Evolutionary conservation across 2,113 vertebrate genomes (phyloP).

Genomic region (Pygoscelis adeliae): DNA sequence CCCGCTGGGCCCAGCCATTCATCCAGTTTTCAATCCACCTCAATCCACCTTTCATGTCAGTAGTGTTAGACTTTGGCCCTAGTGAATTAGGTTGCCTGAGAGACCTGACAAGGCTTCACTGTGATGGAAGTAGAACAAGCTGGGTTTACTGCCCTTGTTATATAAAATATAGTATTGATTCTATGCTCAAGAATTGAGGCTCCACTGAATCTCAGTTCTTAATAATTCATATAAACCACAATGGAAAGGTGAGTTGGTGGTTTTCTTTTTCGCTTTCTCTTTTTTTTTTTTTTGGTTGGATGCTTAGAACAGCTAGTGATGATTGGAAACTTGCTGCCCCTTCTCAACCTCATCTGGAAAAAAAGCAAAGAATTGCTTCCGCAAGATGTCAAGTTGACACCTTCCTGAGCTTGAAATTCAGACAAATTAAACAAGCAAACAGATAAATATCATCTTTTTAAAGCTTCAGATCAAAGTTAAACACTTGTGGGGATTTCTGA

Average conservation of each 20-base stretch:
- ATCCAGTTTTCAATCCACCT: not conserved
- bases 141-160: conserved; percentile 33
- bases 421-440: conserved; percentile 54
- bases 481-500: conserved; percentile 43
- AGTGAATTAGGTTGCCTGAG: conserved; percentile 5
- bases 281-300: not conserved
- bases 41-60: not conserved
- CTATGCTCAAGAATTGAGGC: conserved; percentile 14
- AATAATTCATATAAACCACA: conserved; percentile 64
- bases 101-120: not conserved
- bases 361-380: not conserved
- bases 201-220: conserved; percentile 40
- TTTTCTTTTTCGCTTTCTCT: not conserved
- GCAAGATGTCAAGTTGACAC: not conserved
- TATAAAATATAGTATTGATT: conserved; percentile 65
- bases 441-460: conserved; percentile 47
- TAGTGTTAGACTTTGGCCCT: not conserved
- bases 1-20: not conserved
- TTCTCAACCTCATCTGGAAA: not conserved
- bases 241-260: conserved; percentile 48
- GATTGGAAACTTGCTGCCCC: conserved; percentile 20
- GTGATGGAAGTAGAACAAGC: conserved; percentile 10
- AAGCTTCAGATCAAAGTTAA: conserved; percentile 55
- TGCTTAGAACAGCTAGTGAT: conserved; percentile 18
- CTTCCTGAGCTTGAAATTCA: conserved; percentile 21